A percentile compares a stretch with the other conserved stretches of the same genome.
phyloP scores from a whole-genome alignment of 2,113 vertebrate genomes.

The Ammodytes dubius region DNA sequence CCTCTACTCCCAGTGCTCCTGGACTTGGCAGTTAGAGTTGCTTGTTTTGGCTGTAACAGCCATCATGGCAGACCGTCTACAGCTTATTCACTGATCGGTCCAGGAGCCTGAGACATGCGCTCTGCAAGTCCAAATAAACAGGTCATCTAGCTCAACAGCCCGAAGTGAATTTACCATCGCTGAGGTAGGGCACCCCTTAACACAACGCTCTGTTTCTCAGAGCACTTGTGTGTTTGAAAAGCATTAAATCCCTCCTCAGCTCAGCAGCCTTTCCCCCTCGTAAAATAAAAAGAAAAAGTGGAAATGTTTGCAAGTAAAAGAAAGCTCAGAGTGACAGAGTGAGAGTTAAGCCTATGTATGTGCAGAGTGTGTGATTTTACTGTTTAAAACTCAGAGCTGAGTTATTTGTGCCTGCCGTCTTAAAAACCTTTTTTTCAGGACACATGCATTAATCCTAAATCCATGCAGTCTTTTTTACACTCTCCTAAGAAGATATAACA shows the following conservation, averaged over 20 bases:
- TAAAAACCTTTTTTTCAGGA: neutral
- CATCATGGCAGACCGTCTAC: constrained; percentile 58
- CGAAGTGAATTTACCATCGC: constrained; percentile 45
- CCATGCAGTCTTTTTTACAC: neutral
- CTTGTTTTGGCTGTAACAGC: constrained; percentile 77
- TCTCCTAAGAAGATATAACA: no score
- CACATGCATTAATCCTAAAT: constrained; percentile 2
- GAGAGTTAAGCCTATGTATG: constrained; percentile 1
- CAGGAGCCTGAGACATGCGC: constrained; percentile 65
- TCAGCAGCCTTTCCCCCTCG: constrained; percentile 41
- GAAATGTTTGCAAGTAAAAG: constrained; percentile 65
- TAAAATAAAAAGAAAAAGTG: constrained; percentile 45
- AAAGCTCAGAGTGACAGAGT: constrained; percentile 25
- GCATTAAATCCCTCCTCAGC: constrained; percentile 54
- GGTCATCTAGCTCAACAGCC: constrained; percentile 68
- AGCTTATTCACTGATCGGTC: constrained; percentile 65
- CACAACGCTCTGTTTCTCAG: constrained; percentile 50
- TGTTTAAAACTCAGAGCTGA: constrained; percentile 4
- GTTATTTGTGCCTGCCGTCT: constrained; percentile 11
- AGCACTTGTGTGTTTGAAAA: constrained; percentile 53
- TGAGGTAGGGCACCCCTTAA: constrained; percentile 37
- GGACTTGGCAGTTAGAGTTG: constrained; percentile 69
- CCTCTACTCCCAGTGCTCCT: constrained; percentile 46
- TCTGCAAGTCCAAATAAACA: constrained; percentile 78
- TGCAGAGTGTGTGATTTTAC: constrained; percentile 12